Evolutionary conservation across 2,113 vertebrate genomes (phyloP).

Genomic region (Orycteropus afer): DNA sequence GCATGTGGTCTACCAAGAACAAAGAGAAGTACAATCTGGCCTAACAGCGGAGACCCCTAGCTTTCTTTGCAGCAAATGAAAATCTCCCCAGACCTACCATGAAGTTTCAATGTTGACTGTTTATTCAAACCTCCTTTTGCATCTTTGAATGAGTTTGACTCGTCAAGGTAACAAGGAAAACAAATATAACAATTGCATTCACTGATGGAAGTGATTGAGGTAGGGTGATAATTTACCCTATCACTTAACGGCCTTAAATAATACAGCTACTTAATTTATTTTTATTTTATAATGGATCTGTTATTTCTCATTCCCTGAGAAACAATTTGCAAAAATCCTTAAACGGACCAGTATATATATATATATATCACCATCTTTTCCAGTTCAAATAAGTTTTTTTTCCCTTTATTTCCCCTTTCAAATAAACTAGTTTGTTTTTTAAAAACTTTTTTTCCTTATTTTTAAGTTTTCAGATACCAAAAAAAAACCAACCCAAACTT

Average conservation of each 20-base stretch:
- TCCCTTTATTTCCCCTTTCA: too few species aligned
- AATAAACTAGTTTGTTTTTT: too few species aligned
- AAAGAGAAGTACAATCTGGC: not conserved
- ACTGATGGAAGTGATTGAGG: not conserved
- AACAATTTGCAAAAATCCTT: not conserved
- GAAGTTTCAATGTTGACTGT: not conserved
- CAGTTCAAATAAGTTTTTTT: not conserved
- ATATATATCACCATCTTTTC: not conserved
- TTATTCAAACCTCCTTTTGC: not conserved
- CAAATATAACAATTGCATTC: not conserved
- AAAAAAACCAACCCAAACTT: too few species aligned
- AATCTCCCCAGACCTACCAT: not conserved
- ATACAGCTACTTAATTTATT: not conserved
- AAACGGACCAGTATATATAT: not conserved
- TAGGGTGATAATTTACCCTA: not conserved
- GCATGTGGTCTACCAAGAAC: not conserved
- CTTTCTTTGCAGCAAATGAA: not conserved
- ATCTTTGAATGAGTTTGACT: not conserved
- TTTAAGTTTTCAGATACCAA: too few species aligned
- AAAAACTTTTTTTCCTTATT: too few species aligned
- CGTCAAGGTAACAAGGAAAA: not conserved
- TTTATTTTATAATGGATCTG: not conserved
- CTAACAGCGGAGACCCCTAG: not conserved
- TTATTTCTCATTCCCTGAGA: not conserved
- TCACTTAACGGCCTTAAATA: not conserved